Base-by-base conservation (phyloP, 2,888 invertebrate genomes). In the Globia sparganii region DNA sequence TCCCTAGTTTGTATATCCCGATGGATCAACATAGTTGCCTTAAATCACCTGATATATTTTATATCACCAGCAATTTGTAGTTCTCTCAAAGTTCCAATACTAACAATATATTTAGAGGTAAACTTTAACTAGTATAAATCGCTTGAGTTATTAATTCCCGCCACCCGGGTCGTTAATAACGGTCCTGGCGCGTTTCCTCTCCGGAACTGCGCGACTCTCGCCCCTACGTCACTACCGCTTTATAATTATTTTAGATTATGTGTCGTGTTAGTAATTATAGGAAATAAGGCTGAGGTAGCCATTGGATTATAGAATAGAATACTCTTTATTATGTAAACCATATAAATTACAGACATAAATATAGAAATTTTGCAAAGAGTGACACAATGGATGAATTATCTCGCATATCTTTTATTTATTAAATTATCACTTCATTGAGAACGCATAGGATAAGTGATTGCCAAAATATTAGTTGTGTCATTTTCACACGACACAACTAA, bases 91-190 rank as follows among this genome's bases (percentile, higher is more conserved):
- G 13, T 46, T 49, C 13, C 28, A 28, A 72, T 49, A 49, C 49
- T 53, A 65, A 82, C 77, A 72, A 78, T 77, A 62, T 77, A 77
- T 77, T 76, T 74, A 31, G 65, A 67, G 31, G 68, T 59, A 43
- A 79, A 85, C 71, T 79, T 74, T 72, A 79, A 72, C 70, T 59
- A 56, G 61, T 76, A 75, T 81, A 83, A 81, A 83, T 87, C 66
- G 76, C 40, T 15, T n/a, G 56, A 78, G 81, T 80, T 88, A 88
- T 87, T 88, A 87, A 87, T 87, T 85, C 80, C 64, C 77, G 76
- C 79, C 81, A 68, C 79, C 80, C 81, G 88, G 76, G 79, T 78
- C 76, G 78, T 83, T 86, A 87, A 83, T 87, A 81, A 73, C 72
- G 67, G 72, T 75, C 77, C 72, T 61, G 46, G 73, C 80, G 70